These are phyloP conservation scores for Lamellibrachia columna DNA, from an alignment of 2,888 invertebrate species.

Conservation along the genomic window DNA sequence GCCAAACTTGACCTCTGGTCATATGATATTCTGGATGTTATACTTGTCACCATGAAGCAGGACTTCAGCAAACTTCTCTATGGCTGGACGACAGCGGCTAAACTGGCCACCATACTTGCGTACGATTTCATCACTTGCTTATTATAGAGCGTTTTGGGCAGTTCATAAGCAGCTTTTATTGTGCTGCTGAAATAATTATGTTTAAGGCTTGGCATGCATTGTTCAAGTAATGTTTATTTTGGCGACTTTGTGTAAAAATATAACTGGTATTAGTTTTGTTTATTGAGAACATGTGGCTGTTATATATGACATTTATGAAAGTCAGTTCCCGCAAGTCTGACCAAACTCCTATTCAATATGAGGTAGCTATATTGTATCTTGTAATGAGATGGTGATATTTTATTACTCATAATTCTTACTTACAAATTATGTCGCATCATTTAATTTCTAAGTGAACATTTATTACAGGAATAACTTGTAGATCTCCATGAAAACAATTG, in stretches of 20 bases:
- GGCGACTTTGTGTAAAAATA: neutral
- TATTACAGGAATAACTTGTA: too few relatives aligned
- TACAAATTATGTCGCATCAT: too few relatives aligned
- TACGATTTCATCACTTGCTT: constrained; percentile 32
- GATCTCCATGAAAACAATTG: too few relatives aligned
- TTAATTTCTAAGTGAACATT: too few relatives aligned
- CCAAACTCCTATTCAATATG: too few relatives aligned
- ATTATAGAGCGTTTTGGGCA: neutral
- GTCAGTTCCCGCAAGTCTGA: too few relatives aligned
- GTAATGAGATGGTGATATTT: too few relatives aligned
- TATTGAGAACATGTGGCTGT: too few relatives aligned
- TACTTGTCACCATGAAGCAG: constrained; percentile 60
- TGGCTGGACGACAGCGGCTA: constrained; percentile 61
- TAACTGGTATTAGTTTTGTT: too few relatives aligned
- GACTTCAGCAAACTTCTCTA: constrained; percentile 59
- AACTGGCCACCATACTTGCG: constrained; percentile 58
- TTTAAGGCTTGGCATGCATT: neutral
- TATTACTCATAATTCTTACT: too few relatives aligned
- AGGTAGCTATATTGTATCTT: too few relatives aligned
- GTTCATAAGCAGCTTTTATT: neutral
- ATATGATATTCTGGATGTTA: constrained; percentile 57
- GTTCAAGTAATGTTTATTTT: neutral
- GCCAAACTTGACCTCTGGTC: constrained; percentile 55
- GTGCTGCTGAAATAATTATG: neutral
- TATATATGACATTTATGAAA: too few relatives aligned